phyloP scores from a whole-genome alignment of 2,797 vertebrate genomes.

The Lepidocolaptes lacrymiger region DNA sequence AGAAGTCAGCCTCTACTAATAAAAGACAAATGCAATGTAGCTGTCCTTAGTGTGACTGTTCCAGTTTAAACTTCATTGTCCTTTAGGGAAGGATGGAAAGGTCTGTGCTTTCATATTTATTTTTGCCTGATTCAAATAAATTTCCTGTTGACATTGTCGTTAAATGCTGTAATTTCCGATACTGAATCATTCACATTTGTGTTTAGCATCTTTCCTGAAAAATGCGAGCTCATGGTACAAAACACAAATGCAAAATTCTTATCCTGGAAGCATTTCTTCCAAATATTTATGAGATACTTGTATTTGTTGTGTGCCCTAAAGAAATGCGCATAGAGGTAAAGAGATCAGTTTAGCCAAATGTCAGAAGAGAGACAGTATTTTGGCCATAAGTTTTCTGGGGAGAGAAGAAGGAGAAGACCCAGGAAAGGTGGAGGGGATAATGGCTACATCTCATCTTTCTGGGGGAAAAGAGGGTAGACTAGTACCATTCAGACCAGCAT shows the following conservation, averaged over 20 bases:
- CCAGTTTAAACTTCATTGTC: slow-evolving; percentile 31
- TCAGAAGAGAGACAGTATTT: neutral
- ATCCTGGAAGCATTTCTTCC: neutral
- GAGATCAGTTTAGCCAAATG: fast-evolving
- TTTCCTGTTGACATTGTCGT: slow-evolving; percentile 58
- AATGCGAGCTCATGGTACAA: neutral
- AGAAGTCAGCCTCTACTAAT: neutral
- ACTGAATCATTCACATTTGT: neutral
- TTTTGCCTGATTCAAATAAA: slow-evolving; percentile 36
- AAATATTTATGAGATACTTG: neutral
- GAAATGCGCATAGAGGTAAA: neutral
- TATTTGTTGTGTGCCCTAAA: neutral
- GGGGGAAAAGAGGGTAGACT: neutral
- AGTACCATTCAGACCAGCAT: neutral
- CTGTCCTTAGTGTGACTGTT: neutral
- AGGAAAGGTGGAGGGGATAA: neutral
- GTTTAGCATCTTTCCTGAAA: slow-evolving; percentile 35
- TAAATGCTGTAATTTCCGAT: slow-evolving; percentile 46
- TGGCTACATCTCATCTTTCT: neutral
- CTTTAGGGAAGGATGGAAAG: slow-evolving; percentile 19
- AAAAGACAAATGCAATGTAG: neutral
- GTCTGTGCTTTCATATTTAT: slow-evolving; percentile 41
- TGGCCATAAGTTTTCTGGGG: neutral
- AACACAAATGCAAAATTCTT: neutral
- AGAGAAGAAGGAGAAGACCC: neutral